These are phyloP conservation scores for Odontesthes bonariensis DNA, from an alignment of 2,113 vertebrate species.

Conservation along the genomic window DNA sequence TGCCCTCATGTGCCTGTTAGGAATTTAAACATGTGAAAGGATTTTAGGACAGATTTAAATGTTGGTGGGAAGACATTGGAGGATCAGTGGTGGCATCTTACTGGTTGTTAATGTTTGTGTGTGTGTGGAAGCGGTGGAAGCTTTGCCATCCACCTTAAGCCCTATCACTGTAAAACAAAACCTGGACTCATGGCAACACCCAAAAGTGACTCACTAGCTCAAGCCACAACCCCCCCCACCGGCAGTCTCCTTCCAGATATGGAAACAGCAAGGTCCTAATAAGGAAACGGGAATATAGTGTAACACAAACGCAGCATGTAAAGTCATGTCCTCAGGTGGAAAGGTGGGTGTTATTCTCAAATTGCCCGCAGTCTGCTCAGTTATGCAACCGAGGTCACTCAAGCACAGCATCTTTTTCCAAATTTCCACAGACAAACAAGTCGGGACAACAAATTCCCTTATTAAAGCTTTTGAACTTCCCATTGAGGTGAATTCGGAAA, in stretches of 20 bases:
- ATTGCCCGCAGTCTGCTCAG: not conserved
- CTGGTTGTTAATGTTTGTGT: too few relatives aligned
- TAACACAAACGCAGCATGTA: not conserved
- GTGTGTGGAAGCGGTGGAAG: too few relatives aligned
- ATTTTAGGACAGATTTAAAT: not conserved
- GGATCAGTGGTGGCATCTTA: not conserved
- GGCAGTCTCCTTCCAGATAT: too few relatives aligned
- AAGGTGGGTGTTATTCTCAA: not conserved
- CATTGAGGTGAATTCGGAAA: not conserved
- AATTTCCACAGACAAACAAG: not conserved
- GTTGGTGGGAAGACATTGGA: not conserved
- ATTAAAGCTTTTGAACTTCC: not conserved
- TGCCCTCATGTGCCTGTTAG: not conserved
- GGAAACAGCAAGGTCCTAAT: too few relatives aligned
- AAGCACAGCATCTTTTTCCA: constrained; percentile 4
- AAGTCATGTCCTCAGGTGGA: not conserved
- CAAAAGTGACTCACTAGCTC: not conserved
- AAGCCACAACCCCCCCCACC: not conserved
- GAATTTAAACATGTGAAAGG: not conserved
- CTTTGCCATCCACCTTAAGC: too few relatives aligned
- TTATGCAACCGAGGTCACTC: not conserved
- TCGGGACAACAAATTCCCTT: not conserved
- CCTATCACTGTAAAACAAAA: constrained; percentile 1
- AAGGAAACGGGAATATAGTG: not conserved
- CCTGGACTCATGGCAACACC: not conserved